A percentile compares a stretch with the other conserved stretches of the same genome.
Evolutionary conservation across 2,113 vertebrate species (phyloP).

Genomic region (Phyllopteryx taeniolatus): DNA sequence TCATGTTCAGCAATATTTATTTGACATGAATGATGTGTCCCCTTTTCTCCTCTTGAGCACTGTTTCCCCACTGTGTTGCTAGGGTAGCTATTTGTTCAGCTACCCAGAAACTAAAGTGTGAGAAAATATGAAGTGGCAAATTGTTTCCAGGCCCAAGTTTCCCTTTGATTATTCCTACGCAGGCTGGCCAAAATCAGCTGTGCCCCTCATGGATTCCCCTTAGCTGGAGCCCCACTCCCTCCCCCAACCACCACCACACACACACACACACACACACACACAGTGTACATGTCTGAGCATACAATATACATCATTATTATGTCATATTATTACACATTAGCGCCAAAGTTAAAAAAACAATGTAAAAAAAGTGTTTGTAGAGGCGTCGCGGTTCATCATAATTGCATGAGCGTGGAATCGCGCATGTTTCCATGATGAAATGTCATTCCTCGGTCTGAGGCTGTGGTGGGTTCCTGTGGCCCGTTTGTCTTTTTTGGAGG

Average conservation of each 20-base stretch:
- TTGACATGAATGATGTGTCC: background rate
- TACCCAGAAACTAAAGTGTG: background rate
- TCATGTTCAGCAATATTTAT: constrained; percentile 7
- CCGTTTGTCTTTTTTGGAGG: constrained; percentile 3
- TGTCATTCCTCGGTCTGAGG: background rate
- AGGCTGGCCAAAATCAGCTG: constrained; percentile 33
- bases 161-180: constrained; percentile 53
- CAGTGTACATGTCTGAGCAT: background rate
- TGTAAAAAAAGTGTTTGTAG: background rate
- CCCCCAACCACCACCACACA: too few species aligned
- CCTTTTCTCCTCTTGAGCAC: background rate
- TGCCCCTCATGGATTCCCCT: constrained; percentile 29
- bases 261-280: too few species aligned
- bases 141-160: constrained; percentile 44
- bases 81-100: background rate
- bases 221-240: constrained; percentile 11
- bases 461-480: background rate
- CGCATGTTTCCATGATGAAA: constrained; percentile 13
- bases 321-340: constrained; percentile 26
- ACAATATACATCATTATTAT: background rate
- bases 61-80: constrained; percentile 33
- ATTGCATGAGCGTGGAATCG: background rate
- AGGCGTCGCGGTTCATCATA: background rate
- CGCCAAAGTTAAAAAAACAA: background rate
- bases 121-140: constrained; percentile 44